These are phyloP conservation scores for Dendrolimus punctatus DNA, from an alignment of 1,140 invertebrate genomes.

Conservation along the genomic window DNA sequence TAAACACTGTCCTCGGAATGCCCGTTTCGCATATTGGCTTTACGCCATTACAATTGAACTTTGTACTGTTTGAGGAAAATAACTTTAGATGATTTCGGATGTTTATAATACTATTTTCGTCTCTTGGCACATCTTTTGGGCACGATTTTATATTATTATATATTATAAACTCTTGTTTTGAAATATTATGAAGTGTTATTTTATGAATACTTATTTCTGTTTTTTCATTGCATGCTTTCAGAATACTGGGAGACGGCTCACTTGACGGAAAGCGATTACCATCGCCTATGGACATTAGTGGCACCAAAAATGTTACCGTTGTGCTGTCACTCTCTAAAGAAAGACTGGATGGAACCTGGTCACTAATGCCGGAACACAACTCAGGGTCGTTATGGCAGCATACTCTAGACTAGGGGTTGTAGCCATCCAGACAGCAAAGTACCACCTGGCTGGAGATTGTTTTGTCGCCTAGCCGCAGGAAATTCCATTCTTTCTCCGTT, in stretches of 20 bases:
- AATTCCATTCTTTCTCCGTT: too few species aligned
- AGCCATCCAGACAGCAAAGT: too few species aligned
- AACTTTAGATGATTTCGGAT: constrained; percentile 45
- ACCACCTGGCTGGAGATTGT: too few species aligned
- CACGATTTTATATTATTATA: constrained; percentile 1
- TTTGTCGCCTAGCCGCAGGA: too few species aligned
- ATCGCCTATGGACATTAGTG: too few species aligned
- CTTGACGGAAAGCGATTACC: too few species aligned
- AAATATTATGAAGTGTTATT: constrained; percentile 1
- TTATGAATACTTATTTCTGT: background rate
- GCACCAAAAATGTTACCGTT: too few species aligned
- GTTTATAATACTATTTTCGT: constrained; percentile 34
- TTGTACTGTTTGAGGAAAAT: constrained; percentile 63
- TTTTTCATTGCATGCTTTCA: constrained; percentile 1
- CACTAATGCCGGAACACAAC: too few species aligned
- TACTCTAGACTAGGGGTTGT: too few species aligned
- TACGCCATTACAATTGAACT: constrained; percentile 55
- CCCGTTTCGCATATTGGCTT: constrained; percentile 38
- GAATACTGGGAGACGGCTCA: background rate
- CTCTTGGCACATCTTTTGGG: constrained; percentile 22
- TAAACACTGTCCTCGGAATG: constrained; percentile 18
- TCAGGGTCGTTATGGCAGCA: too few species aligned
- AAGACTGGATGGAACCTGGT: too few species aligned
- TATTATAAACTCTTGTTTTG: background rate
- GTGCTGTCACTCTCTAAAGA: too few species aligned